Conservation (phyloP, 2,888 invertebrate species). For the Rhamnusium bicolor region DNA sequence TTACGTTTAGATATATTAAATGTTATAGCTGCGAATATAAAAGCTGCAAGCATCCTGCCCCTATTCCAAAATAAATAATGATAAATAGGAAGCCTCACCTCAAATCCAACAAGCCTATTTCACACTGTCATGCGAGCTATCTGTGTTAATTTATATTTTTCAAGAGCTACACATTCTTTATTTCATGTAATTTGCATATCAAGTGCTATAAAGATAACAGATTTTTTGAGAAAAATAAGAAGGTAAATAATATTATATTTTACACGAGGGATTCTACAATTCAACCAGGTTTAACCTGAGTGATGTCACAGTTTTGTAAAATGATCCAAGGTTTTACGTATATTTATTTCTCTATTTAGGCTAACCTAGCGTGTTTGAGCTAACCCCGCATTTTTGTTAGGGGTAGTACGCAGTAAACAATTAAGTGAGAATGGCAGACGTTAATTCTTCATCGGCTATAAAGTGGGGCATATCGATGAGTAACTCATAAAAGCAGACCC, state of each 20-base stretch:
- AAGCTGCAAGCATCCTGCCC: constrained; percentile 37
- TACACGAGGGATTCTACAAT: background rate
- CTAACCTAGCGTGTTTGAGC: no score
- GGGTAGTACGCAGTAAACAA: no score
- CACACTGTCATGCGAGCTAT: constrained; percentile 37
- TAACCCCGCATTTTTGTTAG: no score
- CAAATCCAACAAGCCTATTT: constrained; percentile 34
- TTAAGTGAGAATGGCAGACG: no score
- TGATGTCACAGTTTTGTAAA: no score
- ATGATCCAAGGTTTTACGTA: no score
- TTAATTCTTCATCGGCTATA: no score
- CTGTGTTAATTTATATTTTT: constrained; percentile 44
- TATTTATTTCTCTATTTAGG: no score
- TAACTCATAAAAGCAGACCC: no score
- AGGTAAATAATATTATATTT: constrained; percentile 1
- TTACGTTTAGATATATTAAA: constrained; percentile 44
- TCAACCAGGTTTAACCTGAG: no score
- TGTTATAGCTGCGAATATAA: constrained; percentile 40
- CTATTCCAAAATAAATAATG: constrained; percentile 46
- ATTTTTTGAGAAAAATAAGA: background rate
- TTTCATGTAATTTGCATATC: constrained; percentile 1
- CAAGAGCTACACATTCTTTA: constrained; percentile 17
- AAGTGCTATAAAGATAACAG: background rate
- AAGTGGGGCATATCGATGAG: no score
- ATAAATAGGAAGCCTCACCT: constrained; percentile 43